These are phyloP conservation scores for Scaptomyza pallida DNA, from an alignment of 1,140 invertebrate genomes.

Conservation along the genomic window DNA sequence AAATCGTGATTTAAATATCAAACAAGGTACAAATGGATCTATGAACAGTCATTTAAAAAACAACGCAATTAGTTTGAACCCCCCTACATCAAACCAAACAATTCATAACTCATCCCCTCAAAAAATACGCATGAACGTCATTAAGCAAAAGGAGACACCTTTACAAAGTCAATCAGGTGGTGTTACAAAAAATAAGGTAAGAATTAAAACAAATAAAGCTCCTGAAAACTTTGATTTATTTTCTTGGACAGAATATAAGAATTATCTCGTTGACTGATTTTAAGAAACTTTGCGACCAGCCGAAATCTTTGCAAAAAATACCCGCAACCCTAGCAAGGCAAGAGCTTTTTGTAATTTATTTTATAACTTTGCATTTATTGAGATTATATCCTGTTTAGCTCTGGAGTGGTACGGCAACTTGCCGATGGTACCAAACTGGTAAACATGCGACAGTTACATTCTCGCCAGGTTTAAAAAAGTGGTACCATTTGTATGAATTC, in stretches of 20 bases:
- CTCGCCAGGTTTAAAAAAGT: conserved; percentile 58
- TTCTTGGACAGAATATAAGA: conserved; percentile 66
- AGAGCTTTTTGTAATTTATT: neutral
- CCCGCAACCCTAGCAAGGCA: conserved; percentile 71
- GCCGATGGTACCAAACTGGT: conserved; percentile 69
- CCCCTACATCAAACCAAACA: conserved; percentile 35
- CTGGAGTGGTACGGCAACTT: conserved; percentile 69
- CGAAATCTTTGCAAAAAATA: conserved; percentile 73
- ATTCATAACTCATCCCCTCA: conserved; percentile 49
- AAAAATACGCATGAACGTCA: conserved; percentile 72
- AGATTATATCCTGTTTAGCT: conserved; percentile 22
- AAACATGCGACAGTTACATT: conserved; percentile 66
- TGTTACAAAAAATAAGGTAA: conserved; percentile 69
- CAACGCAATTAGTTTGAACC: conserved; percentile 25
- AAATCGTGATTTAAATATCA: conserved; percentile 54
- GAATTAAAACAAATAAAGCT: neutral
- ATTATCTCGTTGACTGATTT: conserved; percentile 81
- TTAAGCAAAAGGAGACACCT: conserved; percentile 57
- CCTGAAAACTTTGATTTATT: neutral
- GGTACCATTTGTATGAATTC: neutral
- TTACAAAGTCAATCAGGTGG: conserved; percentile 37
- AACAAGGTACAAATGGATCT: conserved; percentile 56
- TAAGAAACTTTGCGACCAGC: conserved; percentile 70
- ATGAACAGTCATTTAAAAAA: conserved; percentile 45
- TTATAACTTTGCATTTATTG: neutral